Conservation (phyloP, 1,140 invertebrate species). For the Lethocerus indicus region DNA sequence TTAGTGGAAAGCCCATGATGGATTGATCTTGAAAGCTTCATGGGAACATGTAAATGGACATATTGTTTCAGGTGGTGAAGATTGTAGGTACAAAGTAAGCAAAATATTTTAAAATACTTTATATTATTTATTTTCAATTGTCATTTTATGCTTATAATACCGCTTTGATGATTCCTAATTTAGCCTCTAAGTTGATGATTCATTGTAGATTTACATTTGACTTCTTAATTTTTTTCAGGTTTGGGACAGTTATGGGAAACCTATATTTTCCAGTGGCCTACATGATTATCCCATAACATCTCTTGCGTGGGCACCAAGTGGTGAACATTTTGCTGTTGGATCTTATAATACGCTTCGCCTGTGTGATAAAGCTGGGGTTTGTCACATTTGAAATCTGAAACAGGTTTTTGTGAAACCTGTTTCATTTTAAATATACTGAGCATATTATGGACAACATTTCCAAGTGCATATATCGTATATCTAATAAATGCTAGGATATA, state of each 20-base stretch:
- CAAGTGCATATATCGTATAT: too few species aligned
- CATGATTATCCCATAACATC: conserved; percentile 86
- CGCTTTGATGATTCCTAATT: too few species aligned
- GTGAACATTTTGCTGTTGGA: conserved; percentile 81
- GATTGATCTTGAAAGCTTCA: conserved; percentile 66
- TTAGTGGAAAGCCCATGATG: conserved; percentile 95
- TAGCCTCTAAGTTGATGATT: too few species aligned
- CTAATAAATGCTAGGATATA: too few species aligned
- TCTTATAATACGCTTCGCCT: conserved; percentile 83
- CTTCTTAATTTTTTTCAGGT: conserved; percentile 30
- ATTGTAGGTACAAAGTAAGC: conserved; percentile 75
- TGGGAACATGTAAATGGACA: conserved; percentile 80
- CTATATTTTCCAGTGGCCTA: conserved; percentile 61
- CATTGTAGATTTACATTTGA: too few species aligned
- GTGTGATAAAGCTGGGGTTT: conserved; percentile 85
- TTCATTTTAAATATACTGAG: neutral
- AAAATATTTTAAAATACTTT: neutral
- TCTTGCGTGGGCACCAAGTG: conserved; percentile 76
- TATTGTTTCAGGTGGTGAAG: conserved; percentile 88
- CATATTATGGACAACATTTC: too few species aligned
- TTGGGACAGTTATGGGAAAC: conserved; percentile 82
- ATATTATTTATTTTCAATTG: neutral
- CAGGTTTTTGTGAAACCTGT: neutral
- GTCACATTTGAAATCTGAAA: conserved; percentile 19
- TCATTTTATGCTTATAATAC: neutral